A percentile compares a stretch with the other conserved stretches of the same genome.
Conservation (phyloP, 1,140 invertebrate species). For the Hylaeus anthracinus region DNA sequence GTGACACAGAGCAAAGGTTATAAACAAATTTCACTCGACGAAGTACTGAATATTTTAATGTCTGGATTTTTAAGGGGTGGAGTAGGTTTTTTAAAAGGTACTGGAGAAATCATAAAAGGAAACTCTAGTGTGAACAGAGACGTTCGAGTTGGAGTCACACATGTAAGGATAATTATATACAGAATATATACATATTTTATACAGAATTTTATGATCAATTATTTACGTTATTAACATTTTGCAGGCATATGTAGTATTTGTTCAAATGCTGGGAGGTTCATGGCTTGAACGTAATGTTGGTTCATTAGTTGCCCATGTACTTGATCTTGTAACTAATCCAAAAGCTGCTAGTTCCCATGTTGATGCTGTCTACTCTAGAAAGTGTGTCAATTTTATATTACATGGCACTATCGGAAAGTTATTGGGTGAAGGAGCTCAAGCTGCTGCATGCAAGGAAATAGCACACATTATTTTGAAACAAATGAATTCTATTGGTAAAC, state of each 20-base stretch:
- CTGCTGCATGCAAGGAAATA: slow-evolving; percentile 96
- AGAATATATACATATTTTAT: too few species aligned
- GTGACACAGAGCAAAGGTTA: slow-evolving; percentile 82
- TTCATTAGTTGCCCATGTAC: slow-evolving; percentile 91
- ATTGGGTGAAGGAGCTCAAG: slow-evolving; percentile 97
- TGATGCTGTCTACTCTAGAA: slow-evolving; percentile 98
- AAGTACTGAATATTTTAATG: slow-evolving; percentile 94
- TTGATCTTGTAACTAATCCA: slow-evolving; percentile 96
- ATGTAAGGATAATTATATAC: slow-evolving; percentile 85
- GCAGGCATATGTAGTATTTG: slow-evolving; percentile 96
- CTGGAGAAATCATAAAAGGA: slow-evolving; percentile 97
- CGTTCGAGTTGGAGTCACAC: slow-evolving; percentile 96
- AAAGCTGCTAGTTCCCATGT: slow-evolving; percentile 97
- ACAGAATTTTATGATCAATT: slow-evolving; percentile 19
- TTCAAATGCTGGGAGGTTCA: slow-evolving; percentile 93
- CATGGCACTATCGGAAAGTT: slow-evolving; percentile 94
- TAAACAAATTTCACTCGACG: slow-evolving; percentile 91
- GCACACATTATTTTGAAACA: slow-evolving; percentile 95
- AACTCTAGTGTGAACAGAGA: slow-evolving; percentile 95
- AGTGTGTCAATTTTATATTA: slow-evolving; percentile 98
- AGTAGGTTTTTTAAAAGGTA: slow-evolving; percentile 96
- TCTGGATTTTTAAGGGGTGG: slow-evolving; percentile 97
- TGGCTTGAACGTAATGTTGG: slow-evolving; percentile 97
- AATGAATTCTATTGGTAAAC: slow-evolving; percentile 92
- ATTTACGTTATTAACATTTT: slow-evolving; percentile 64